Percentiles rank a stretch among this genome's conserved stretches.
These are phyloP conservation scores for Onychomys torridus DNA, from an alignment of 2,797 vertebrate genomes.

Conservation along the genomic window DNA sequence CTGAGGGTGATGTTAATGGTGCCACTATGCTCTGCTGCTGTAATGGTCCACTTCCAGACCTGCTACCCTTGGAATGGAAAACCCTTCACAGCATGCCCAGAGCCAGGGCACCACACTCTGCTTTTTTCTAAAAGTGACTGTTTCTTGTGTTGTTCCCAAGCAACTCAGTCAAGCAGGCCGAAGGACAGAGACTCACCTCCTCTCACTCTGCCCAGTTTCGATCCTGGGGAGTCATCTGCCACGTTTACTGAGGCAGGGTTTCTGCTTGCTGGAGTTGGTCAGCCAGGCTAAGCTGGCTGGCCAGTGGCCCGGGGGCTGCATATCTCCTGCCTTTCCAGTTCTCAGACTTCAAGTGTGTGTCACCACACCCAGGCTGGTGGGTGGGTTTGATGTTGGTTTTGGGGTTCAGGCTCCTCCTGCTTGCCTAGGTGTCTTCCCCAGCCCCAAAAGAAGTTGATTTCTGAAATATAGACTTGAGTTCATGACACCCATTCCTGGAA, in stretches of 20 bases:
- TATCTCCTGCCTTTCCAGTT: not conserved
- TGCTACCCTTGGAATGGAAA: not conserved
- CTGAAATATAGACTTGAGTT: slow-evolving; percentile 2
- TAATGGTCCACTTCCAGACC: not conserved
- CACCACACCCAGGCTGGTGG: not conserved
- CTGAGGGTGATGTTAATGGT: not conserved
- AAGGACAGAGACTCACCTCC: not conserved
- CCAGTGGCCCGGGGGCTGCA: not conserved
- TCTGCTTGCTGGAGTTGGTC: not conserved
- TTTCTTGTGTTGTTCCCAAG: not conserved
- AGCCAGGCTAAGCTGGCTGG: not conserved
- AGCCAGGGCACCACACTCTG: not conserved
- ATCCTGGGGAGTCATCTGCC: not conserved
- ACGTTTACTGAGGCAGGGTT: not conserved
- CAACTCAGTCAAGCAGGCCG: not conserved
- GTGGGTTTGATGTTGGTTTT: not conserved
- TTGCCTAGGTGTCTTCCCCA: not conserved
- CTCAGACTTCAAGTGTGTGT: not conserved
- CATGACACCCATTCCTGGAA: slow-evolving; percentile 15
- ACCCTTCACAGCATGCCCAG: not conserved
- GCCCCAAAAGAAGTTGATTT: not conserved
- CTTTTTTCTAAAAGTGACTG: not conserved
- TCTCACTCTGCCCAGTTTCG: not conserved
- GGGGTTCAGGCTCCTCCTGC: not conserved
- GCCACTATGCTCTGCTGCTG: not conserved